Percentiles rank a stretch among this genome's conserved stretches.
phyloP scores from a whole-genome alignment of 2,797 vertebrate species.

The Dipus sagitta region DNA sequence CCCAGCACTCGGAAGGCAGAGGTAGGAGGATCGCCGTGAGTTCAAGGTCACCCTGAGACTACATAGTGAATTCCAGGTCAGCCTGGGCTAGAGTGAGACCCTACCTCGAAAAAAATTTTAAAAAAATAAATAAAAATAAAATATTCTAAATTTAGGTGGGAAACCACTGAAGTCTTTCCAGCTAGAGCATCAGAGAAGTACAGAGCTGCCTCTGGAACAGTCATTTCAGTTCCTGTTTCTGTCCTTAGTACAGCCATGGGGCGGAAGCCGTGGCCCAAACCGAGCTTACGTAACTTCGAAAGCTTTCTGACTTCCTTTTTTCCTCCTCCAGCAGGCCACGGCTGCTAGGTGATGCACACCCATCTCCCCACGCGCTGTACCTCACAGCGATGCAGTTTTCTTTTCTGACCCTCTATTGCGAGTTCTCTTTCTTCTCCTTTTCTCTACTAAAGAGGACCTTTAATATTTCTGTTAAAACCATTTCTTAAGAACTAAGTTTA shows the following conservation, averaged over 20 bases:
- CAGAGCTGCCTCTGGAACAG: not conserved
- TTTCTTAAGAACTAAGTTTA: not conserved
- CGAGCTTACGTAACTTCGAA: not conserved
- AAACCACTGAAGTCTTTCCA: not conserved
- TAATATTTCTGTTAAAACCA: not conserved
- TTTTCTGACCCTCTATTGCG: not conserved
- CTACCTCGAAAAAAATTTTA: no score
- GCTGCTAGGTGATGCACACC: conserved; percentile 29
- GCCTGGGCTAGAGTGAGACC: no score
- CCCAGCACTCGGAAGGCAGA: no score
- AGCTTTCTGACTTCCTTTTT: not conserved
- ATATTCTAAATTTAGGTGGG: no score
- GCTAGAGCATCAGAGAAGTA: not conserved
- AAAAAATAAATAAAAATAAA: no score
- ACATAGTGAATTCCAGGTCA: no score
- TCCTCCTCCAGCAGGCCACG: not conserved
- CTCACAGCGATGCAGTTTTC: conserved; percentile 70
- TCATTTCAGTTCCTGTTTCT: conserved; percentile 1
- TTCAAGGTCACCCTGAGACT: no score
- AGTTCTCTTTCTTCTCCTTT: not conserved
- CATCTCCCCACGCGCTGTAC: conserved; percentile 70
- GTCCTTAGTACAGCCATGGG: not conserved
- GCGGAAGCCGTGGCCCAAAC: not conserved
- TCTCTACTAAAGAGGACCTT: not conserved
- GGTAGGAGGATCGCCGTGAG: no score